Conservation (phyloP, 1,140 invertebrate species). For the Trichonephila inaurata region DNA sequence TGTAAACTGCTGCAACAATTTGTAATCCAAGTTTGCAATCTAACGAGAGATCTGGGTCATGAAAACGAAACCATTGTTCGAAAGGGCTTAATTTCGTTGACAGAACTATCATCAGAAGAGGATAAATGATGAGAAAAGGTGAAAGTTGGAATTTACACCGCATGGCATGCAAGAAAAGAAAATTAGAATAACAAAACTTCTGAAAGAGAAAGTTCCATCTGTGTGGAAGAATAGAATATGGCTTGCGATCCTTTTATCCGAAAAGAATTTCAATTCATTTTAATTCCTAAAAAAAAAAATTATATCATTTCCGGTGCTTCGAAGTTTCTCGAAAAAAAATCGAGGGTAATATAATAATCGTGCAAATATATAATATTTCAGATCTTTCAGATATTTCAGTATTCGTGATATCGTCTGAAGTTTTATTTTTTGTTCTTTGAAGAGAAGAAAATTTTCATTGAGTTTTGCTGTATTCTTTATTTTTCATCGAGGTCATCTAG, state of each 20-base stretch:
- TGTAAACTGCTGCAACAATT: constrained; percentile 12
- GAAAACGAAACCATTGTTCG: constrained; percentile 41
- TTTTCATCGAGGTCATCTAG: no score
- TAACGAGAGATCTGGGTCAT: constrained; percentile 53
- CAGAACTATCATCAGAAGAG: constrained; percentile 3
- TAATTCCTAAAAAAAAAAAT: neutral
- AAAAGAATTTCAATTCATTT: neutral
- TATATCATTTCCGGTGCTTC: neutral
- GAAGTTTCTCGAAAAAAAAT: neutral
- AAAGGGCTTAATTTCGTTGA: constrained; percentile 32
- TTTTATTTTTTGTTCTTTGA: no score
- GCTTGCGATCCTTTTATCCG: neutral
- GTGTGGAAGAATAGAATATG: neutral
- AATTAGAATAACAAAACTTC: neutral
- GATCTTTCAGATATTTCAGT: neutral
- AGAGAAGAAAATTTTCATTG: no score
- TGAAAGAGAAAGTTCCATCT: constrained; percentile 31
- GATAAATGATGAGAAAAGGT: constrained; percentile 49
- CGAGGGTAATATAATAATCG: constrained; percentile 13
- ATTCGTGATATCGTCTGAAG: no score
- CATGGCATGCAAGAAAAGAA: neutral
- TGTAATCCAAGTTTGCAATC: constrained; percentile 38
- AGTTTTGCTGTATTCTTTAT: no score
- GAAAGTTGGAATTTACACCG: constrained; percentile 41
- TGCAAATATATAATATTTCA: neutral